Conservation (phyloP, 1,140 invertebrate species). For the Neomicropteryx cornuta region DNA sequence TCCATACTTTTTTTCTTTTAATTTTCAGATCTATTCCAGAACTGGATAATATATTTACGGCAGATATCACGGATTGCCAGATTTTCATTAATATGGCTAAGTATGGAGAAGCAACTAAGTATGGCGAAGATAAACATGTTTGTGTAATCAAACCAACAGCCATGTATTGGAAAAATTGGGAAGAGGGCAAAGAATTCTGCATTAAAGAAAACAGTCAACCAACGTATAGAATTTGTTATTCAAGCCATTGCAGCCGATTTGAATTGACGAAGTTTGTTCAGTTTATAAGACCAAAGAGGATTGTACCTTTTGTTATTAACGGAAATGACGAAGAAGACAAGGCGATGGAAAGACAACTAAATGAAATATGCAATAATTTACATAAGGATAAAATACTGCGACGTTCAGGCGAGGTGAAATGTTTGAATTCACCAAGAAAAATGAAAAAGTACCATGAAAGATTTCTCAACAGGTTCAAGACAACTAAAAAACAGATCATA, state of each 20-base stretch:
- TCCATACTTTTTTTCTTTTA: no score
- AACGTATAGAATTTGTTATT: constrained; percentile 45
- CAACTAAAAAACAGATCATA: no score
- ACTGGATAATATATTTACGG: constrained; percentile 21
- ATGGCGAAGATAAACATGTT: constrained; percentile 11
- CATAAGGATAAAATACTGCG: neutral
- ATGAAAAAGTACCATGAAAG: no score
- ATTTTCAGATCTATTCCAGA: constrained; percentile 32
- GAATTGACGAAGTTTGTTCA: constrained; percentile 42
- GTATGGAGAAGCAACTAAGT: constrained; percentile 4
- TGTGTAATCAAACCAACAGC: constrained; percentile 40
- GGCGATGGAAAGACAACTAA: neutral
- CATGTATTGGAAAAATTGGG: constrained; percentile 35
- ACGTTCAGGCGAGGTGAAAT: constrained; percentile 1
- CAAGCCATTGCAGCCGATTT: constrained; percentile 48
- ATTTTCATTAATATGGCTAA: constrained; percentile 23
- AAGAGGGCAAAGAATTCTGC: constrained; percentile 17
- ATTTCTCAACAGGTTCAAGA: no score
- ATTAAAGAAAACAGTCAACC: constrained; percentile 20
- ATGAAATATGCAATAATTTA: neutral
- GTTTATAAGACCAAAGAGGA: constrained; percentile 39
- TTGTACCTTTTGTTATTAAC: constrained; percentile 27
- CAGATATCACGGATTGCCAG: constrained; percentile 17
- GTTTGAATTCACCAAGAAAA: no score
- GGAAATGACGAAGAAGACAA: neutral